These are phyloP conservation scores for Pluvianellus socialis DNA, from an alignment of 2,113 vertebrate genomes.

Conservation along the genomic window DNA sequence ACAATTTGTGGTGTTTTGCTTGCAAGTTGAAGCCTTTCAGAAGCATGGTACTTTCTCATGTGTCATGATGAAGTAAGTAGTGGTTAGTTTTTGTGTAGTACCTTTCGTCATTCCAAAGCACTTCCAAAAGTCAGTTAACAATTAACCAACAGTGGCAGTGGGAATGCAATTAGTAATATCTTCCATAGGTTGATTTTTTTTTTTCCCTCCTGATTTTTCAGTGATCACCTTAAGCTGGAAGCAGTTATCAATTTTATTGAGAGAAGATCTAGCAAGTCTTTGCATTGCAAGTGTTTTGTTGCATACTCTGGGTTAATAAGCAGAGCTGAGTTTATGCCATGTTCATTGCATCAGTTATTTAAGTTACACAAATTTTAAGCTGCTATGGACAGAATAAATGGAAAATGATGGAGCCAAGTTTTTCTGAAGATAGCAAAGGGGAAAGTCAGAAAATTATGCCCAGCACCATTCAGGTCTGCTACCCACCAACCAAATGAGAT, in stretches of 20 bases:
- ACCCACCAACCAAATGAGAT: neutral
- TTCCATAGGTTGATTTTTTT: neutral
- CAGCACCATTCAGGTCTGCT: neutral
- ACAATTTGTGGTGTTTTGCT: neutral
- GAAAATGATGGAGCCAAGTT: neutral
- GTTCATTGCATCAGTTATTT: neutral
- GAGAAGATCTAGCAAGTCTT: neutral
- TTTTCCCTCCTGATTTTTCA: neutral
- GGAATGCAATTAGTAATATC: neutral
- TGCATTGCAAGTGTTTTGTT: neutral
- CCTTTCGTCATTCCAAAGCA: neutral
- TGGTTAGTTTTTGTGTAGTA: neutral
- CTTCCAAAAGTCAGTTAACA: conserved; percentile 16
- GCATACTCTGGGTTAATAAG: neutral
- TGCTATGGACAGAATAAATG: neutral
- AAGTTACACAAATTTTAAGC: neutral
- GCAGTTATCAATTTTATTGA: neutral
- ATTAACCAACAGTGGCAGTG: neutral
- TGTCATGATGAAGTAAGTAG: neutral
- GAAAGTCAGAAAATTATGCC: neutral
- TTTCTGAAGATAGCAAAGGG: neutral
- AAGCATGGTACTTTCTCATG: neutral
- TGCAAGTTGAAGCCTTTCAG: neutral
- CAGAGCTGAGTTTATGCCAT: neutral
- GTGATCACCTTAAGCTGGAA: neutral